phyloP scores from a whole-genome alignment of 2,888 invertebrate species.

The Ryuthela nishihirai region DNA sequence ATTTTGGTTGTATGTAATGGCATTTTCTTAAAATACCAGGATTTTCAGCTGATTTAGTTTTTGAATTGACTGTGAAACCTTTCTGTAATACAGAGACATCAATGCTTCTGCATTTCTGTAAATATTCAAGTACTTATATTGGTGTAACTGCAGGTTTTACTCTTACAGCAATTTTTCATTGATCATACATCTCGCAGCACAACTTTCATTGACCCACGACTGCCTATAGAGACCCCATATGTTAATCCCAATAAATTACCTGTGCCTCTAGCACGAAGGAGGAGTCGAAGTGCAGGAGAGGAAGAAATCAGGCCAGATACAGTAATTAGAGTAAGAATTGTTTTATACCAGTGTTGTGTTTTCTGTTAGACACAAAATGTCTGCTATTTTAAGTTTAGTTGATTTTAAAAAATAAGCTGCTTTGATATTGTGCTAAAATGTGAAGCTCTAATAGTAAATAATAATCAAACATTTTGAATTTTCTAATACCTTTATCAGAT shows the following conservation, averaged over 20 bases:
- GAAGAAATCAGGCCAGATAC: constrained; percentile 40
- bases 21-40: too few relatives aligned
- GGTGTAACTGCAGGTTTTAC: not conserved
- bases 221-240: constrained; percentile 75
- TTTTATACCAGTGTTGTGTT: not conserved
- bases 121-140: not conserved
- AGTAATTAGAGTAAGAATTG: constrained; percentile 25
- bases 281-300: constrained; percentile 40
- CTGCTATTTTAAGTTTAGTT: too few relatives aligned
- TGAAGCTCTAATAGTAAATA: too few relatives aligned
- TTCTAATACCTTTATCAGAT: too few relatives aligned
- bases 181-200: constrained; percentile 91
- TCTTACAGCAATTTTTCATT: constrained; percentile 74
- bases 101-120: too few relatives aligned
- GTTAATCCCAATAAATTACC: constrained; percentile 55
- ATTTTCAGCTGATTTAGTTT: too few relatives aligned
- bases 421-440: too few relatives aligned
- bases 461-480: too few relatives aligned
- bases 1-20: too few relatives aligned
- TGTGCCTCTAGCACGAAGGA: constrained; percentile 44
- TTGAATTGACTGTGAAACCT: too few relatives aligned
- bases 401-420: too few relatives aligned
- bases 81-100: too few relatives aligned
- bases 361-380: constrained; percentile 3
- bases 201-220: constrained; percentile 94